Base-by-base conservation (phyloP, 2,797 vertebrate genomes). In the Sebastes taczanowskii region DNA sequence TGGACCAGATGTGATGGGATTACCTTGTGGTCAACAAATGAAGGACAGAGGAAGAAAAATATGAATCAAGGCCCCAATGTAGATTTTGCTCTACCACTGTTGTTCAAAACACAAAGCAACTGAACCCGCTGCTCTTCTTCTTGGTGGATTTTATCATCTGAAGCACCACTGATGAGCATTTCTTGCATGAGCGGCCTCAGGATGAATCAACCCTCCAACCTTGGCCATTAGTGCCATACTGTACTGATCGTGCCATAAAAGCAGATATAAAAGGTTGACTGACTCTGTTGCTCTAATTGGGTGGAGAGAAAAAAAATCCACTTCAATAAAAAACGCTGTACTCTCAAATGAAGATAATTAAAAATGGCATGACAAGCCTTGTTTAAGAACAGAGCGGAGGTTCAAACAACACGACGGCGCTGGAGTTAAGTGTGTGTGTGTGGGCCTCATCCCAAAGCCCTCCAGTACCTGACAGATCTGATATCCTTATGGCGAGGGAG, bases 381-480 rank as follows among this genome's bases (percentile, higher is more conserved):
- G 74, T 86, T 88, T 80, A 71, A 84, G 77, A 86, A 80, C 77
- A 77, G 65, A 68, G 82, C 14, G 8, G 67, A 59, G 77, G 74
- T 84, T 87, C 81, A 84, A 65, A 82, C 79, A 77, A 7, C 76
- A 38, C 5, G 10, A 22, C 11, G 13, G 35, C 7, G 4, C 49
- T 5, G 7, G 30, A 65, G 32, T 55, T 77, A 29, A 42, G 55
- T 72, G 79, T 64, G 76, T 76, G 83, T 75, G 76, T 61, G 72
- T 46, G 74, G 32, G 74, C 70, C 30, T 83, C 61, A 71, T 85
- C 74, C n/a, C 60, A 76, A 74, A 80, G 61, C 92, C 85, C 85
- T 71, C 60, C 71, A 73, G 85, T 88, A 87, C 80, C 84, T 90
- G 91, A 92, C 87, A 90, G 66, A 87, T 89, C 83, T 71, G 86